phyloP scores from a whole-genome alignment of 1,140 invertebrate genomes.

The Heliconius himera region DNA sequence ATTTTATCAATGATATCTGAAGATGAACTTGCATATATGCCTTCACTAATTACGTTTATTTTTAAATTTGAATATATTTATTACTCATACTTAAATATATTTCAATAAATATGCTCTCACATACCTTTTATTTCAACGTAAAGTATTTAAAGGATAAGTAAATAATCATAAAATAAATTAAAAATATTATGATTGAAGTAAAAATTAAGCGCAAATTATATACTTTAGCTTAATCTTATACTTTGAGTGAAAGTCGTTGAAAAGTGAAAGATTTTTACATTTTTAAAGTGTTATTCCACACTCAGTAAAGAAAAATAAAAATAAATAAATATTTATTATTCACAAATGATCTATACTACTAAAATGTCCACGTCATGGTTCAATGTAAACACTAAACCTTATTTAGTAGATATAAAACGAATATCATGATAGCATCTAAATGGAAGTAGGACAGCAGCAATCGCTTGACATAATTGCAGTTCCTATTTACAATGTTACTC shows the following conservation, averaged over 20 bases:
- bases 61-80: too few species aligned
- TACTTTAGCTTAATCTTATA: too few species aligned
- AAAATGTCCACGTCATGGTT: background rate
- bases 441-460: constrained; percentile 30
- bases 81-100: too few species aligned
- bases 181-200: too few species aligned
- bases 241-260: too few species aligned
- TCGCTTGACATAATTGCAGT: constrained; percentile 32
- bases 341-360: background rate
- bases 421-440: constrained; percentile 31
- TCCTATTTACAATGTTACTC: constrained; percentile 23
- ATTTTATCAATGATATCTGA: constrained; percentile 38
- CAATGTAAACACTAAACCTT: background rate
- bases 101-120: too few species aligned
- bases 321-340: background rate
- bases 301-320: background rate
- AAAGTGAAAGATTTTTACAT: too few species aligned
- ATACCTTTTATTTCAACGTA: too few species aligned
- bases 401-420: constrained; percentile 7
- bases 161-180: too few species aligned
- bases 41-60: background rate
- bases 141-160: too few species aligned
- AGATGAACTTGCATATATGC: background rate
- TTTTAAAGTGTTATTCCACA: too few species aligned
- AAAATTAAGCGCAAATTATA: too few species aligned